Evolutionary conservation across 2,888 invertebrate genomes (phyloP).

Genomic region (Cephalotes varians): DNA sequence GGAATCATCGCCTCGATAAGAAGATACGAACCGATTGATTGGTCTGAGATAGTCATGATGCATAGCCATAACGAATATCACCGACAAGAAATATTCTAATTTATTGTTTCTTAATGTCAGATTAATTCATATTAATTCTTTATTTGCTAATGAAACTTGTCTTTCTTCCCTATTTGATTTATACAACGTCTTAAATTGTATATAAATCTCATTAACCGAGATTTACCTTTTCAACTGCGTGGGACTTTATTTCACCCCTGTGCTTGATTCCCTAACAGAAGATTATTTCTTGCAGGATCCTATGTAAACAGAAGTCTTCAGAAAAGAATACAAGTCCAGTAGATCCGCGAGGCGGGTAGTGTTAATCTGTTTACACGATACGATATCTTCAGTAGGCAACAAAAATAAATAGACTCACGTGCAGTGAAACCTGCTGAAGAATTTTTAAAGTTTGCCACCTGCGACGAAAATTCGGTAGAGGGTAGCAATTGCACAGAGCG

Average conservation of each 20-base stretch:
- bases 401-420: slow-evolving; percentile 13
- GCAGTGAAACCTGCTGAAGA: not conserved
- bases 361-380: slow-evolving; percentile 36
- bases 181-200: not conserved
- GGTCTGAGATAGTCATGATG: slow-evolving; percentile 64
- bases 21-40: slow-evolving; percentile 83
- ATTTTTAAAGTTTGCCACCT: slow-evolving; percentile 34
- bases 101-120: not conserved
- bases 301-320: slow-evolving; percentile 19
- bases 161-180: not conserved
- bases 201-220: not conserved
- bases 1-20: slow-evolving; percentile 83
- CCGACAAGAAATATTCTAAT: slow-evolving; percentile 19
- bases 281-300: slow-evolving; percentile 30
- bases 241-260: not conserved
- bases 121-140: slow-evolving; percentile 8
- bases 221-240: not conserved
- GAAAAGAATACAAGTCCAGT: slow-evolving; percentile 23
- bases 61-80: slow-evolving; percentile 37
- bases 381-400: not conserved
- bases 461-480: slow-evolving; percentile 8
- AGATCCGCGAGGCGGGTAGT: not conserved
- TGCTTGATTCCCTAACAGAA: slow-evolving; percentile 11
- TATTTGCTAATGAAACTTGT: not conserved
- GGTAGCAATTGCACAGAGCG: not conserved